Base-by-base conservation (phyloP, 2,888 invertebrate species). In the Tridacna crocea region DNA sequence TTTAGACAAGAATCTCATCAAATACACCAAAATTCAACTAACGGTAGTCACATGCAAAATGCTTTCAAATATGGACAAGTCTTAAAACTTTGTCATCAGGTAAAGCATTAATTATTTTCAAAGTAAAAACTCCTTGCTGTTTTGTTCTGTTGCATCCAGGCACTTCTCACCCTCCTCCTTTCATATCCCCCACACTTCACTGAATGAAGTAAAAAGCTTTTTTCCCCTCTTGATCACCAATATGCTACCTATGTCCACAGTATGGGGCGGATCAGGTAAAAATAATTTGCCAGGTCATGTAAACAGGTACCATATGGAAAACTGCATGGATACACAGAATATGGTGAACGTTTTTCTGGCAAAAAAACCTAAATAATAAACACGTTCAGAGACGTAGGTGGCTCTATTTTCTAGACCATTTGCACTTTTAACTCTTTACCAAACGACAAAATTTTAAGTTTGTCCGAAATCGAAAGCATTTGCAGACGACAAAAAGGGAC, bases 361-460 rank as follows among this genome's bases (percentile, higher is more conserved):
- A 36, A 4, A 36, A 36, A 36, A 36, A 36, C 36, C 36, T 36
- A 36, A 36, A 36, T 8, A 36, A 36, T 36, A 36, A 36, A 36
- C 36, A 36, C 36, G 2, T 36, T 36, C 36, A 36, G 36, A 8
- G 36, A 36, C 36, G 8, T 36, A 36, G 36, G 8, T 36, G 36
- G 36, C 36, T 4, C 36, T 4, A 36, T 36, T 36, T 36, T 2
- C 15, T 63, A 26, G 15, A 26, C 63, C 27, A 63, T 63, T 63
- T 63, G 63, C 26, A 26, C 63, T 63, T 26, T 63, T 63, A 63
- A 27, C 27, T 27, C 63, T 63, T 24, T 13, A 63, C 63, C 19
- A 60, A 60, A 15, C 11, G 19, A 60, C 60, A n/a, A 60, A 60
- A 22, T 22, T 60, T 60, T 22, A 24, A 1, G 1, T 2, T 60